phyloP scores from a whole-genome alignment of 2,888 invertebrate species.

The Meteorus cinctellus region DNA sequence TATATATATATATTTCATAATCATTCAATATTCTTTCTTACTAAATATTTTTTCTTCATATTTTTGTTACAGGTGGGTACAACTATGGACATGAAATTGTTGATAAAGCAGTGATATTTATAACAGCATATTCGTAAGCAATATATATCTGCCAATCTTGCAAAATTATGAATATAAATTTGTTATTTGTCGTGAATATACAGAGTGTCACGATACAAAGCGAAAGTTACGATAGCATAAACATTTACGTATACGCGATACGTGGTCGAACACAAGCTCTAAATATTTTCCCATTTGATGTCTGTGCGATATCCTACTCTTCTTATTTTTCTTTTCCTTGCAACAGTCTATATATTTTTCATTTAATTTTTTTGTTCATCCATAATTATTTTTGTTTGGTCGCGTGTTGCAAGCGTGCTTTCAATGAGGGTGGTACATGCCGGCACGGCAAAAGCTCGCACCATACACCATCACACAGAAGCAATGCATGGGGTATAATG shows the following conservation, averaged over 20 bases:
- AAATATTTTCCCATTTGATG: conserved; percentile 29
- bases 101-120: not conserved
- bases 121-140: not conserved
- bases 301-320: not conserved
- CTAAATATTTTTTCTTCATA: not conserved
- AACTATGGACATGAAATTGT: not conserved
- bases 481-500: conserved; percentile 42
- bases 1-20: not conserved
- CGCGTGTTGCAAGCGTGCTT: conserved; percentile 43
- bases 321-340: not conserved
- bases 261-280: not conserved
- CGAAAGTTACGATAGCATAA: not conserved
- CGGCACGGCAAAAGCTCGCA: conserved; percentile 29
- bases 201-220: not conserved
- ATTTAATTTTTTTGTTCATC: conserved; percentile 2
- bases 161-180: not conserved
- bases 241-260: not conserved
- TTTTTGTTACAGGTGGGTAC: conserved; percentile 47
- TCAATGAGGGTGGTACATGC: conserved; percentile 43
- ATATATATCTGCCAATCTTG: not conserved
- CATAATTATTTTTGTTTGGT: conserved; percentile 43
- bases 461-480: conserved; percentile 11
- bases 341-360: not conserved
- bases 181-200: not conserved
- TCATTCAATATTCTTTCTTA: not conserved